Percentiles rank a stretch among this genome's conserved stretches.
These are phyloP conservation scores for Sander lucioperca DNA, from an alignment of 2,113 vertebrate species.

Conservation along the genomic window DNA sequence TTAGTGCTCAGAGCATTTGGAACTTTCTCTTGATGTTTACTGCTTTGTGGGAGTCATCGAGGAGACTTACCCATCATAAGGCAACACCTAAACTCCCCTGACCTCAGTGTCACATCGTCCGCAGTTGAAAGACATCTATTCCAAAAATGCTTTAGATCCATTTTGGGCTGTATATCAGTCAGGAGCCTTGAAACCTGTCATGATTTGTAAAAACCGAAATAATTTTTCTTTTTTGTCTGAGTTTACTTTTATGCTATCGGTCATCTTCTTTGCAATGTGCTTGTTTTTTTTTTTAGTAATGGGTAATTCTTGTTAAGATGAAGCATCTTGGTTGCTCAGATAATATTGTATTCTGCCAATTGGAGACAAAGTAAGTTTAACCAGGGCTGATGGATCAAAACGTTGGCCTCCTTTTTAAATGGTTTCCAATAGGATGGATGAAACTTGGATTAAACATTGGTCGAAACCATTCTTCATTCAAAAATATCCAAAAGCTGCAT, in stretches of 20 bases:
- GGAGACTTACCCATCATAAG: slow-evolving; percentile 43
- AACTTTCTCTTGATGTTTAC: slow-evolving; percentile 74
- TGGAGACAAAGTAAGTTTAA: slow-evolving; percentile 2
- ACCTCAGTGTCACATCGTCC: slow-evolving; percentile 39
- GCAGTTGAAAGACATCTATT: slow-evolving; percentile 42
- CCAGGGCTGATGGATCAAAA: neutral
- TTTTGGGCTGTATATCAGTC: slow-evolving; percentile 37
- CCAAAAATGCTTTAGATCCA: slow-evolving; percentile 59
- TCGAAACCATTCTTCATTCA: neutral
- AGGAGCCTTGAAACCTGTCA: slow-evolving; percentile 15
- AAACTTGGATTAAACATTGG: neutral
- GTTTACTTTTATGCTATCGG: neutral
- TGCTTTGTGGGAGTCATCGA: slow-evolving; percentile 41
- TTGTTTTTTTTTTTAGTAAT: neutral
- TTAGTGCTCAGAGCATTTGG: slow-evolving; percentile 63
- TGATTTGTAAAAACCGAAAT: slow-evolving; percentile 8
- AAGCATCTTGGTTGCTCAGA: neutral
- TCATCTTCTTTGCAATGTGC: neutral
- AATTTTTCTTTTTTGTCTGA: neutral
- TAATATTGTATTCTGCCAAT: neutral
- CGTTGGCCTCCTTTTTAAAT: slow-evolving; percentile 1
- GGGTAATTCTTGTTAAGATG: fast-evolving
- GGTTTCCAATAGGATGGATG: neutral
- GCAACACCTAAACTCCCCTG: slow-evolving; percentile 46
- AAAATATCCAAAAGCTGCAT: neutral